Evolutionary conservation across 2,113 vertebrate species (phyloP).

Genomic region (Phyllopteryx taeniolatus): DNA sequence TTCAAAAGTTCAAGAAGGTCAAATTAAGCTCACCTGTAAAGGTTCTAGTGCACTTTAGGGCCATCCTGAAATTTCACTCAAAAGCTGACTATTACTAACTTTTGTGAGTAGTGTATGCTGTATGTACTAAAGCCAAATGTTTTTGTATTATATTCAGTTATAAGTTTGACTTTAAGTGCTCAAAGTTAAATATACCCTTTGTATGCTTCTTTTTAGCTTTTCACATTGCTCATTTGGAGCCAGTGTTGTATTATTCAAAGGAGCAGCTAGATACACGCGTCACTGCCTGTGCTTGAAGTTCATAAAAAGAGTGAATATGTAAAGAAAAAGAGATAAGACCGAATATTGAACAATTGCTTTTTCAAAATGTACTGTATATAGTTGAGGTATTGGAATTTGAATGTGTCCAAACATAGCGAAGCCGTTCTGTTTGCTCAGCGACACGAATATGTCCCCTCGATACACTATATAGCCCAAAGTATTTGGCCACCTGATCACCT

Average conservation of each 20-base stretch:
- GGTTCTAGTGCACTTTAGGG: no score
- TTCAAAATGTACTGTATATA: slow-evolving; percentile 22
- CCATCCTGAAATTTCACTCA: no score
- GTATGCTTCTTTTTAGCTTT: slow-evolving; percentile 18
- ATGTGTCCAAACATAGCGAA: slow-evolving; percentile 34
- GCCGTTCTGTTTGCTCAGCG: slow-evolving; percentile 25
- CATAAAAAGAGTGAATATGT: slow-evolving; percentile 24
- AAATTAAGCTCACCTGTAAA: no score
- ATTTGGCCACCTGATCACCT: not conserved
- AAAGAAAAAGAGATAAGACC: not conserved
- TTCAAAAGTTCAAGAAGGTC: no score
- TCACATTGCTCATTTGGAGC: slow-evolving; percentile 18
- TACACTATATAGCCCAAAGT: not conserved
- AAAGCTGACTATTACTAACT: no score
- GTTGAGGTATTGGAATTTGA: slow-evolving; percentile 34
- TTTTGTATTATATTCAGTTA: no score
- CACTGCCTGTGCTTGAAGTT: slow-evolving; percentile 27
- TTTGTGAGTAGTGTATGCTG: no score
- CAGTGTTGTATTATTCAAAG: slow-evolving; percentile 35
- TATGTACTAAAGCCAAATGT: no score
- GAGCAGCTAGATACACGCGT: slow-evolving; percentile 15
- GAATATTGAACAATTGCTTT: slow-evolving; percentile 20
- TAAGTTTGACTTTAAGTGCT: not conserved
- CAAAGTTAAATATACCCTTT: slow-evolving; percentile 13
- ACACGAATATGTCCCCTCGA: no score